These are phyloP conservation scores for Aspidapion aeneum DNA, from an alignment of 2,888 invertebrate genomes.

Conservation along the genomic window DNA sequence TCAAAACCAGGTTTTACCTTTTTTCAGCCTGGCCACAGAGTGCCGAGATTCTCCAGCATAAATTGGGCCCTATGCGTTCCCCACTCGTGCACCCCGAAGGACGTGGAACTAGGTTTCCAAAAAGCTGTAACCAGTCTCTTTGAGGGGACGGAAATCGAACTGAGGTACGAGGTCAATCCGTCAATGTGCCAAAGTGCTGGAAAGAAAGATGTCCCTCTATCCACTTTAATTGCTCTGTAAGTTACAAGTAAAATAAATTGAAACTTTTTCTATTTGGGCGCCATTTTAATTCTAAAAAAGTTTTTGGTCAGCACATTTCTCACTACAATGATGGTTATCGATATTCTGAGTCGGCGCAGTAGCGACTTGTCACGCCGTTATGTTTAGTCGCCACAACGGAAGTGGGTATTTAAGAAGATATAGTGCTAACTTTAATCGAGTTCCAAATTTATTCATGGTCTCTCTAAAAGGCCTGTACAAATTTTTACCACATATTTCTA, in stretches of 20 bases:
- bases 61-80: slow-evolving; percentile 71
- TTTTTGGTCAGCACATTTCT: too few relatives aligned
- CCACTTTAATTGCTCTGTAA: slow-evolving; percentile 39
- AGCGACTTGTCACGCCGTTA: too few relatives aligned
- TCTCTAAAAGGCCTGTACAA: too few relatives aligned
- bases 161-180: slow-evolving; percentile 56
- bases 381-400: too few relatives aligned
- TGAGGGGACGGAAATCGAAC: slow-evolving; percentile 53
- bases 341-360: too few relatives aligned
- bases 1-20: too few relatives aligned
- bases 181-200: slow-evolving; percentile 57
- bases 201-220: slow-evolving; percentile 27
- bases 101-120: slow-evolving; percentile 56
- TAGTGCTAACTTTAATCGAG: too few relatives aligned
- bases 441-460: too few relatives aligned
- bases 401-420: too few relatives aligned
- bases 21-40: slow-evolving; percentile 65
- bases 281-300: too few relatives aligned
- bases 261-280: background rate
- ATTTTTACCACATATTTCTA: too few relatives aligned
- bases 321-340: too few relatives aligned
- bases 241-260: slow-evolving; percentile 11
- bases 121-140: slow-evolving; percentile 51
- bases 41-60: slow-evolving; percentile 62
- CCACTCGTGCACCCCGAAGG: slow-evolving; percentile 54